These are phyloP conservation scores for Drosophila diplacantha DNA, from an alignment of 2,888 invertebrate genomes.

Conservation along the genomic window DNA sequence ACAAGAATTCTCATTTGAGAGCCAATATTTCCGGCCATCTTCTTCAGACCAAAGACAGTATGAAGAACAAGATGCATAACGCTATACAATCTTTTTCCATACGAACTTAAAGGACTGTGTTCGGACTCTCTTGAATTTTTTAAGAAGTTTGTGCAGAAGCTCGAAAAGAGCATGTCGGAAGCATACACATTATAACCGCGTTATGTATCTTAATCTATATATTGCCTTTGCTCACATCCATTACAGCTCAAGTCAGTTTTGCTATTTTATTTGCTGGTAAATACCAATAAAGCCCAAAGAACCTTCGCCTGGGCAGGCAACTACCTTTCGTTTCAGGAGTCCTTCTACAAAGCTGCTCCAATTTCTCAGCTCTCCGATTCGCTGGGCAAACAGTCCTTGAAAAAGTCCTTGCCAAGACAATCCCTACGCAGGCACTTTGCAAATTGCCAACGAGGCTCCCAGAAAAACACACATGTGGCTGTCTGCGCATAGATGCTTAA, in stretches of 20 bases:
- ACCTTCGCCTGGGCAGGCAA: neutral
- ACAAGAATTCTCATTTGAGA: too few species aligned
- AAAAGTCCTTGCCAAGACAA: neutral
- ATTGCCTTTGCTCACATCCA: too few species aligned
- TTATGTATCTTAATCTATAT: too few species aligned
- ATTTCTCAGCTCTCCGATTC: neutral
- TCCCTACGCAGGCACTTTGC: conserved; percentile 15
- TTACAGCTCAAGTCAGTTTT: neutral
- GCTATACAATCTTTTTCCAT: too few species aligned
- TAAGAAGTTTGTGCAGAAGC: too few species aligned
- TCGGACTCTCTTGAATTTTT: too few species aligned
- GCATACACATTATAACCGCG: too few species aligned
- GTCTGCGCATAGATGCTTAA: conserved; percentile 18
- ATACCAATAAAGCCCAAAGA: neutral
- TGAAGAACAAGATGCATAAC: neutral
- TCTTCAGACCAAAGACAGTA: neutral
- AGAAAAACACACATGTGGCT: conserved; percentile 12
- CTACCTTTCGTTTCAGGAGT: neutral
- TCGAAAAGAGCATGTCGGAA: too few species aligned
- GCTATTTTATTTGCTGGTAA: neutral
- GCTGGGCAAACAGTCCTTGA: conserved; percentile 3
- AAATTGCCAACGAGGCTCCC: conserved; percentile 13
- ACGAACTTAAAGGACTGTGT: too few species aligned
- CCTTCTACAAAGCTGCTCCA: neutral
- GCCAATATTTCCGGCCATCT: neutral